These are phyloP conservation scores for Bombyx mandarina DNA, from an alignment of 1,140 invertebrate species.

Conservation along the genomic window DNA sequence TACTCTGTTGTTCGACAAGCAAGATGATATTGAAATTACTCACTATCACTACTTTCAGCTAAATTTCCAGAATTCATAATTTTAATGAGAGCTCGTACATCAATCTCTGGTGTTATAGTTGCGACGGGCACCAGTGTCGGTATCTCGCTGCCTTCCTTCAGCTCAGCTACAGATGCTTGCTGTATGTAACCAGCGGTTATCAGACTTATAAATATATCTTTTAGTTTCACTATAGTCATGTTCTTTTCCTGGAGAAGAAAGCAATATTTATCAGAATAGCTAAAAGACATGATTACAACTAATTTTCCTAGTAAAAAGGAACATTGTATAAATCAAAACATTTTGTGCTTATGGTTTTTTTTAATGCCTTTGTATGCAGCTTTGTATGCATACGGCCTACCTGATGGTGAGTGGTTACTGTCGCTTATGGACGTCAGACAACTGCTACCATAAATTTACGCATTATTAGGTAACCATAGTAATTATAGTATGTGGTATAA, in stretches of 20 bases:
- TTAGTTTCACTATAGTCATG: constrained; percentile 44
- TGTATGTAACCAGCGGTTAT: constrained; percentile 63
- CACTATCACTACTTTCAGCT: constrained; percentile 54
- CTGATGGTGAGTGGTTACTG: too few species aligned
- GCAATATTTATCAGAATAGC: background rate
- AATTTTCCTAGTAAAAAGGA: background rate
- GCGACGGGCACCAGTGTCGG: constrained; percentile 53
- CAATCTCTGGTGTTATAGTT: constrained; percentile 67
- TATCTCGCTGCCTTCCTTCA: constrained; percentile 44
- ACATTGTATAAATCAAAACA: background rate
- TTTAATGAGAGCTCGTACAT: constrained; percentile 45
- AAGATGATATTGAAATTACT: constrained; percentile 16
- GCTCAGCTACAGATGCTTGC: constrained; percentile 48
- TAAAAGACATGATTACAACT: too few species aligned
- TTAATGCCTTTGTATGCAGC: too few species aligned
- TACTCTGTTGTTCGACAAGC: background rate
- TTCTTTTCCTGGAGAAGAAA: constrained; percentile 56
- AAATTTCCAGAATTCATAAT: constrained; percentile 32
- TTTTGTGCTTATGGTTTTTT: background rate
- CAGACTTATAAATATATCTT: constrained; percentile 53
- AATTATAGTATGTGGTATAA: too few species aligned
- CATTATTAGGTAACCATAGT: too few species aligned
- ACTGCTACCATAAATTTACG: too few species aligned
- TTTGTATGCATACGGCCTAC: too few species aligned
- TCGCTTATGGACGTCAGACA: too few species aligned